Conservation (phyloP, 1,140 invertebrate species). For the Atta cephalotes region DNA sequence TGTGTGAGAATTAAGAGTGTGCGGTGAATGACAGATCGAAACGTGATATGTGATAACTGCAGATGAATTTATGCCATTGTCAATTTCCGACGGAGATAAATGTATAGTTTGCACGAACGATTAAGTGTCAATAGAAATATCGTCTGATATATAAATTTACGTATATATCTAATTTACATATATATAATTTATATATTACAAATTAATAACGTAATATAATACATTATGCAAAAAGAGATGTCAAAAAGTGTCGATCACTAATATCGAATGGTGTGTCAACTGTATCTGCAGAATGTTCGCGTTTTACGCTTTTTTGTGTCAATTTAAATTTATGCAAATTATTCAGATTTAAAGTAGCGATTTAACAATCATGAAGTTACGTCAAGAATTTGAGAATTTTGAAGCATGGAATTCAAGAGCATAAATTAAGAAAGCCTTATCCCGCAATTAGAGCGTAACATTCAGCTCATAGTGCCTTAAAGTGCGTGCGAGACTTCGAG, state of each 20-base stretch:
- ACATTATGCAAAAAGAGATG: conserved; percentile 12
- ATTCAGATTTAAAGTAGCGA: not conserved
- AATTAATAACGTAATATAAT: not conserved
- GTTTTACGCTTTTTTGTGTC: not conserved
- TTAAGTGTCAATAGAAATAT: too few relatives aligned
- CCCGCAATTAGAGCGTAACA: not conserved
- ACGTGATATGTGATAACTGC: conserved; percentile 22
- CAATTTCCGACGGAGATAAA: conserved; percentile 4
- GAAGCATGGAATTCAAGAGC: not conserved
- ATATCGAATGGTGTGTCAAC: not conserved
- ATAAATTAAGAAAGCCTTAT: not conserved
- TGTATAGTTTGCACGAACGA: not conserved
- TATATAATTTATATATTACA: not conserved
- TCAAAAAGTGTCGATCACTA: not conserved
- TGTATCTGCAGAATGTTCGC: not conserved
- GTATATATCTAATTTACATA: not conserved
- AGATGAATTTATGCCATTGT: conserved; percentile 35
- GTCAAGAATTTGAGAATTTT: not conserved
- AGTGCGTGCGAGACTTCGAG: conserved; percentile 7
- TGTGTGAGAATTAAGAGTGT: conserved; percentile 53
- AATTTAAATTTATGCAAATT: not conserved
- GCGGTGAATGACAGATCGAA: not conserved
- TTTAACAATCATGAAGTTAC: not conserved
- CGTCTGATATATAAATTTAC: not conserved
- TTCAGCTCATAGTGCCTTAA: not conserved